These are phyloP conservation scores for Apeira syringaria DNA, from an alignment of 2,888 invertebrate species.

Conservation along the genomic window DNA sequence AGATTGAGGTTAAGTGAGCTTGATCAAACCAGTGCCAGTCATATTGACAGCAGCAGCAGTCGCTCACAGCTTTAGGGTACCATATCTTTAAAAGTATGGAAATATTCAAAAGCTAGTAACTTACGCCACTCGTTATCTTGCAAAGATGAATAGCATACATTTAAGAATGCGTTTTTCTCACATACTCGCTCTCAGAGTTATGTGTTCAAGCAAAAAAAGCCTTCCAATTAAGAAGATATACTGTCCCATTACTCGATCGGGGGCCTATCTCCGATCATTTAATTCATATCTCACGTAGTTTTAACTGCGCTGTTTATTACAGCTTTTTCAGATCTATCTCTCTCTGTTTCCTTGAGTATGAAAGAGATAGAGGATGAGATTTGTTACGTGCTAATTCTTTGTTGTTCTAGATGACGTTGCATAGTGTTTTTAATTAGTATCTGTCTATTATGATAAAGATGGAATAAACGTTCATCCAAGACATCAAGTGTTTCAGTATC, in stretches of 20 bases:
- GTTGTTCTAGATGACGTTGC: conserved; percentile 8
- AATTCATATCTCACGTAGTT: conserved; percentile 75
- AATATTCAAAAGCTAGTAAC: not conserved
- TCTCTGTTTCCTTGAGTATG: conserved; percentile 1
- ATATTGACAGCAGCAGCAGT: too few species aligned
- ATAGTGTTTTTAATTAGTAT: conserved; percentile 18
- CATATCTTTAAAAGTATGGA: too few species aligned
- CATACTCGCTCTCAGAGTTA: conserved; percentile 53
- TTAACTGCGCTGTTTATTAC: conserved; percentile 30
- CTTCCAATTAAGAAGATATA: conserved; percentile 77
- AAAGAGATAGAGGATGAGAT: conserved; percentile 6
- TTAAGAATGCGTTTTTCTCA: conserved; percentile 71
- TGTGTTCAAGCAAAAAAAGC: conserved; percentile 58
- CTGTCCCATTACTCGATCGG: conserved; percentile 59
- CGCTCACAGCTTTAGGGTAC: too few species aligned
- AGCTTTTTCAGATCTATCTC: conserved; percentile 21
- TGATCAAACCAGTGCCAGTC: too few species aligned
- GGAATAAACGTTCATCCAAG: too few species aligned
- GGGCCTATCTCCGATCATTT: conserved; percentile 61
- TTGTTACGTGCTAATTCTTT: conserved; percentile 19
- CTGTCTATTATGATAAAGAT: conserved; percentile 4
- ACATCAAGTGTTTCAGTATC: too few species aligned
- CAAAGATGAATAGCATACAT: conserved; percentile 68
- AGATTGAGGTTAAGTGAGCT: too few species aligned
- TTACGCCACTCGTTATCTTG: conserved; percentile 18